Evolutionary conservation across 2,888 invertebrate genomes (phyloP), one percentile per base, ranked within the genome.

Genomic region (Oscheius sp.): DNA sequence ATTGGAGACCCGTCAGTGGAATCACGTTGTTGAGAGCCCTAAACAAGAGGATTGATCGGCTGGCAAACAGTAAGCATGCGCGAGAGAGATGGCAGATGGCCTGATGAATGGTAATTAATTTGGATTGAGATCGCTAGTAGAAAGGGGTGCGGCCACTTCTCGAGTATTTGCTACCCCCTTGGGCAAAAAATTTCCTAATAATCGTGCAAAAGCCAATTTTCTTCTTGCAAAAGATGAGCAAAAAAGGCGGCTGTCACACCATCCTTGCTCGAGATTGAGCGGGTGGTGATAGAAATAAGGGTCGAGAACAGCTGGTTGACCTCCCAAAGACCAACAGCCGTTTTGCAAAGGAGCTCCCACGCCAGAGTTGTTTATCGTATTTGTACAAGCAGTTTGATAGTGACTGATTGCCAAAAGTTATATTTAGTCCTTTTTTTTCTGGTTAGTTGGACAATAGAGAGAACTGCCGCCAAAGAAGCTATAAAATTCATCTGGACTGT

Each of bases 221-320:
- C 17, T n/a, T 29, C 55, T 31, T 55, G 55, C 55, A 55, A 34
- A 2, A 34, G 6, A 55, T 34, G 20, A 55, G 17, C 55, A 34
- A 55, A 55, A 33, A 29, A 55, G 33, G 31, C 33, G 55, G 33
- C 31, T 55, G 55, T 55, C 31, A 55, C 55, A 55, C 55, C 34
- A 55, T 55, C n/a, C 34, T n/a, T 42, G 42, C 42, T 20, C 42
- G 4, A 17, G 55, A 45, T 45, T 42, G 45, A 61, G 61, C 61
- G 61, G 61, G 61, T 61, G 61, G 61, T 61, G 61, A 61, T 61
- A 45, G 61, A 61, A 61, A 61, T 61, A 45, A 31, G 61, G 31
- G 45, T 31, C 31, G 61, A 42, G 29, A 61, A 61, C 61, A 61
- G 61, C 61, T 61, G 61, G 61, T 45, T 61, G 61, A 61, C 61